phyloP scores from a whole-genome alignment of 2,113 vertebrate genomes.

The Henicopernis longicauda region DNA sequence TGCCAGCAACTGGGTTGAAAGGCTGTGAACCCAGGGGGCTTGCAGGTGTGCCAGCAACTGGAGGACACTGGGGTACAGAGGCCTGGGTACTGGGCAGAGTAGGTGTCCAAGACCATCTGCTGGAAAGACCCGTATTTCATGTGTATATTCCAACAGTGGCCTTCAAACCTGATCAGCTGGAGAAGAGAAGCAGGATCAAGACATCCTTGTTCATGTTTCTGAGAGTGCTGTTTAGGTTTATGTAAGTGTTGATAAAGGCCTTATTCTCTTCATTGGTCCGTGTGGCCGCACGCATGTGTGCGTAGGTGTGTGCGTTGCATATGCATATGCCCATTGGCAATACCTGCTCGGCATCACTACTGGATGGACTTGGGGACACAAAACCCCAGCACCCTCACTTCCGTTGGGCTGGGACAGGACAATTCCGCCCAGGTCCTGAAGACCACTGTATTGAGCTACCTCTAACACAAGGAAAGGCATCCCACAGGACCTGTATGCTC shows the following conservation, averaged over 20 bases:
- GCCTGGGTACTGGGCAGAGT: neutral
- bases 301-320: too few relatives aligned
- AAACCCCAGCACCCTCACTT: neutral
- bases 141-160: neutral
- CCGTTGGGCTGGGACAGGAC: neutral
- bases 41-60: neutral
- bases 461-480: neutral
- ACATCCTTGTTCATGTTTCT: neutral
- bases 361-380: neutral
- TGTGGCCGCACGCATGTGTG: accelerated
- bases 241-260: neutral
- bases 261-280: neutral
- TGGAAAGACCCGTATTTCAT: neutral
- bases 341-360: accelerated
- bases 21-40: neutral
- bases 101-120: neutral
- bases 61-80: neutral
- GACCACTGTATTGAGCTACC: neutral
- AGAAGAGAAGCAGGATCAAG: accelerated
- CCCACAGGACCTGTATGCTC: neutral
- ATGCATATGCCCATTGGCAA: neutral
- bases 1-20: neutral
- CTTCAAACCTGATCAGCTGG: neutral
- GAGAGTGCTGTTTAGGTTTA: neutral
- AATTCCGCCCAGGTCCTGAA: neutral